A percentile compares a stretch with the other conserved stretches of the same genome.
Evolutionary conservation across 2,113 vertebrate species (phyloP).

Genomic region (Cyprinodon brontotheroides): DNA sequence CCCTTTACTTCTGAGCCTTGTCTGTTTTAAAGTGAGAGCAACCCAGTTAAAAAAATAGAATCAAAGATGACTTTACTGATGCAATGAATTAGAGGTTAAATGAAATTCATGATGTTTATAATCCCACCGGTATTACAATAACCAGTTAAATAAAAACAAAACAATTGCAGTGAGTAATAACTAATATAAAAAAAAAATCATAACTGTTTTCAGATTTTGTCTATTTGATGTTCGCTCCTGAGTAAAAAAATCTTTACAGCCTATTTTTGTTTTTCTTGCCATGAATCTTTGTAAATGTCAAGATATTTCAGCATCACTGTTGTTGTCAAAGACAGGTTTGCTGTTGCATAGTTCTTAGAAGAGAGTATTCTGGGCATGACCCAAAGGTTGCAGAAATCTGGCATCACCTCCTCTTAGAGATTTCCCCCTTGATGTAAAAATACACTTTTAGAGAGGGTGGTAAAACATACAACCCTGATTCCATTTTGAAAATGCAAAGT

Average conservation of each 20-base stretch:
- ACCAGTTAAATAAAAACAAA: neutral
- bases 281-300: slow-evolving; percentile 1
- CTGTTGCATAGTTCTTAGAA: neutral
- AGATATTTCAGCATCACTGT: neutral
- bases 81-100: neutral
- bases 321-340: neutral
- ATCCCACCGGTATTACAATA: neutral
- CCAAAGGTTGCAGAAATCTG: neutral
- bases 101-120: slow-evolving; percentile 2
- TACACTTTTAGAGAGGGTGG: slow-evolving; percentile 3
- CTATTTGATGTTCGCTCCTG: too few relatives aligned
- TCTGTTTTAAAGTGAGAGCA: neutral
- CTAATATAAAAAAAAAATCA: too few relatives aligned
- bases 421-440: neutral
- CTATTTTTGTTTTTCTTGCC: neutral
- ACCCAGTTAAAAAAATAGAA: neutral
- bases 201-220: too few relatives aligned
- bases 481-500: slow-evolving; percentile 1
- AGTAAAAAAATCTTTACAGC: neutral
- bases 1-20: slow-evolving; percentile 1
- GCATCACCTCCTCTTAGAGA: neutral
- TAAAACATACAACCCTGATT: neutral
- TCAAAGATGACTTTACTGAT: neutral
- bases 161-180: too few relatives aligned
- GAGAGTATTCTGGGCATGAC: slow-evolving; percentile 9